phyloP scores from a whole-genome alignment of 2,797 vertebrate species.

The Brachymystax lenok region DNA sequence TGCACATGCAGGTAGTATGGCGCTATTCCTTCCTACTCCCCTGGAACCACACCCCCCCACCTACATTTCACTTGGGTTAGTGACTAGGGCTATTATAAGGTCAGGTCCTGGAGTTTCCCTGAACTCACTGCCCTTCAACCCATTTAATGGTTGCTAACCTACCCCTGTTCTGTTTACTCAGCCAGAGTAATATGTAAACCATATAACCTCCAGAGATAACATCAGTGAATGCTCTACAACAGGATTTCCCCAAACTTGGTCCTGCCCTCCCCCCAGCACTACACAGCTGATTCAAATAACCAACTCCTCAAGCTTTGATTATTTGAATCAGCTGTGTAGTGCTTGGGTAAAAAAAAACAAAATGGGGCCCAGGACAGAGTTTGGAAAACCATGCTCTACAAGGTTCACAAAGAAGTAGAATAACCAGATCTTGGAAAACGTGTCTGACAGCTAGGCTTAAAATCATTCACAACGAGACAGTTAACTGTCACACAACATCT shows the following conservation, averaged over 20 bases:
- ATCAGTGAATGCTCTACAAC: background rate
- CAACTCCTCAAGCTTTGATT: too few relatives aligned
- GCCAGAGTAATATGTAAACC: slow-evolving; percentile 26
- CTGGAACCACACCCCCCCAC: background rate
- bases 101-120: background rate
- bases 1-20: background rate
- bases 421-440: slow-evolving; percentile 23
- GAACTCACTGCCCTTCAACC: background rate
- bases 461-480: too few relatives aligned
- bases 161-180: background rate
- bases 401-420: slow-evolving; percentile 21
- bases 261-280: too few relatives aligned
- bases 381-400: too few relatives aligned
- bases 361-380: too few relatives aligned
- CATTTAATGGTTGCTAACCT: too few relatives aligned
- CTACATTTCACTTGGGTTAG: background rate
- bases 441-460: too few relatives aligned
- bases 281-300: too few relatives aligned
- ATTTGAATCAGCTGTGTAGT: too few relatives aligned
- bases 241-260: background rate
- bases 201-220: slow-evolving; percentile 10
- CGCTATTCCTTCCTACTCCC: background rate
- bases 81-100: background rate
- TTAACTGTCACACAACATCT: too few relatives aligned
- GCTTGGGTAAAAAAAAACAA: too few relatives aligned